Evolutionary conservation across 2,888 invertebrate genomes (phyloP), one percentile per base, ranked within the genome.

Genomic region (Platycnemis pennipes): DNA sequence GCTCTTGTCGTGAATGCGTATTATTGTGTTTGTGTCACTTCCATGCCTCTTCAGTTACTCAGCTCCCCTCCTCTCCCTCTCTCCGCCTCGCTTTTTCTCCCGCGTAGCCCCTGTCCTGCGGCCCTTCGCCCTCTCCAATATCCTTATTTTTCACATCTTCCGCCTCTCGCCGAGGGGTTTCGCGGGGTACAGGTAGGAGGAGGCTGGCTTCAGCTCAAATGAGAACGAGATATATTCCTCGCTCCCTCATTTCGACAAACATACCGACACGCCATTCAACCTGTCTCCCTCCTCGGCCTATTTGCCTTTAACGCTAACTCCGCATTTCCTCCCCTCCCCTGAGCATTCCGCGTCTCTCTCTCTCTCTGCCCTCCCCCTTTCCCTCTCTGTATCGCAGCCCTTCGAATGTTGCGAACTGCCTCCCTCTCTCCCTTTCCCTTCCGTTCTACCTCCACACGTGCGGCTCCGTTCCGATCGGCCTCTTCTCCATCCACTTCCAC

Each of bases 231-330:
- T 77, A 37, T 77, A 77, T 77, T 77, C 77, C 37, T 26, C 77
- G 77, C 77, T 77, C 31, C 77, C 77, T 77, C 37, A 77, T 77
- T 77, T 77, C 77, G 77, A 77, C 77, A 37, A 77, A 77, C 77
- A 77, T 77, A 77, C 77, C 77, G 77, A 77, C 77, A 77, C 37
- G 77, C 77, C 77, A 77, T 77, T 77, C 77, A 77, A 77, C 77
- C 77, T 77, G 77, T 77, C 77, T 77, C 31, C 77, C 77, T 77
- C 37, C 37, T 77, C 77, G 31, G 77, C 37, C 77, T 37, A 77
- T 77, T 77, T 37, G 77, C 77, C 77, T 77, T 77, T 77, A 37
- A 77, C 77, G 37, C 37, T 26, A 11, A 63, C 5, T 37, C 77
- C 31, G 31, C 77, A 13, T 77, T 77, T 37, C 77, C 77, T 77